A percentile compares a stretch with the other conserved stretches of the same genome.
Conservation (phyloP, 2,113 vertebrate species). For the Alligator sinensis region DNA sequence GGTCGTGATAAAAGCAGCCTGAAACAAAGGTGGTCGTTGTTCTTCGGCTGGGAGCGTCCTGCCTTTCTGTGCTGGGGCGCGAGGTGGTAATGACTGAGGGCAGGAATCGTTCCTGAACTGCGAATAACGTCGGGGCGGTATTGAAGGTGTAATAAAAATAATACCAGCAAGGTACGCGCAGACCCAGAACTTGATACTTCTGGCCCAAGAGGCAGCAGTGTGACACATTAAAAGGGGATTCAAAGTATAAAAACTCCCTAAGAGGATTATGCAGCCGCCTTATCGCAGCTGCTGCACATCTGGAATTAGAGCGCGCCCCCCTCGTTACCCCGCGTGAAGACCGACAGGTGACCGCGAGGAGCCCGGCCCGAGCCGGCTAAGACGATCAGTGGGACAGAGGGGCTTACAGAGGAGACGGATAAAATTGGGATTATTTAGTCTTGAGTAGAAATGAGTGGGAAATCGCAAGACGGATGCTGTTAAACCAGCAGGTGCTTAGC, state of each 20-base stretch:
- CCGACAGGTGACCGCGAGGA: not conserved
- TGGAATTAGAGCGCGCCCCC: not conserved
- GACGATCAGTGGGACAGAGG: not conserved
- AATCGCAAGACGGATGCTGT: not conserved
- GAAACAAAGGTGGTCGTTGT: not conserved
- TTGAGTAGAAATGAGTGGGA: not conserved
- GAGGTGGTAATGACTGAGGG: not conserved
- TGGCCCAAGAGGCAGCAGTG: not conserved
- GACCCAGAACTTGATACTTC: not conserved
- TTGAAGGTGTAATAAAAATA: not conserved
- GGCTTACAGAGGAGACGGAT: not conserved
- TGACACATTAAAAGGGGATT: not conserved
- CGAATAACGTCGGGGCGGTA: not conserved
- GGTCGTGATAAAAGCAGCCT: not conserved
- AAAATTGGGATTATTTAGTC: not conserved
- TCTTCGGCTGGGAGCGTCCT: not conserved
- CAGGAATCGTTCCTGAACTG: not conserved
- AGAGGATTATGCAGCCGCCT: not conserved
- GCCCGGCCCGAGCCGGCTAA: not conserved
- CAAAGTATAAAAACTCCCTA: not conserved
- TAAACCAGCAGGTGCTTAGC: not conserved
- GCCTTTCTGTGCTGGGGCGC: not conserved
- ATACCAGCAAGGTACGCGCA: not conserved
- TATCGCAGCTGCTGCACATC: not conserved
- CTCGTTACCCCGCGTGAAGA: not conserved